Conservation (phyloP, 2,888 invertebrate species). For the Pristionchus exspectatus region DNA sequence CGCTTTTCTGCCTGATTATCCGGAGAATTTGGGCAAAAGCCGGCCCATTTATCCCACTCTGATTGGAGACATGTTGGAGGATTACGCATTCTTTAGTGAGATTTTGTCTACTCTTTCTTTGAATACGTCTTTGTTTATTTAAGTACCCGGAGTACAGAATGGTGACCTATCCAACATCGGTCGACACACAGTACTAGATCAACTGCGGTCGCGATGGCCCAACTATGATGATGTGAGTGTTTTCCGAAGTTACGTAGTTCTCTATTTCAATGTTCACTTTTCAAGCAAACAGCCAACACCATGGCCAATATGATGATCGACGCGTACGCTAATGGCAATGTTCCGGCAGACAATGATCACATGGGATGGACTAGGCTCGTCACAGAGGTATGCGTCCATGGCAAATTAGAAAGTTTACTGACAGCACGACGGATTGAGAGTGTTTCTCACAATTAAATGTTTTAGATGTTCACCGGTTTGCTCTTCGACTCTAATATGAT, state of each 20-base stretch:
- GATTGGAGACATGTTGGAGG: constrained; percentile 35
- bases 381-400: neutral
- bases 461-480: neutral
- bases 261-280: neutral
- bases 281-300: neutral
- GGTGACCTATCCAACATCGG: neutral
- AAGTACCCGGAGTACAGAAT: neutral
- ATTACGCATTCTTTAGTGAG: neutral
- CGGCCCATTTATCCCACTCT: constrained; percentile 11
- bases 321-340: neutral
- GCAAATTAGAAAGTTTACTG: neutral
- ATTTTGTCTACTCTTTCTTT: neutral
- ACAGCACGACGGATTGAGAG: neutral
- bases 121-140: neutral
- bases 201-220: neutral
- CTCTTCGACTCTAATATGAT: neutral
- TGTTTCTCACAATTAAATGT: neutral
- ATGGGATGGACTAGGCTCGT: constrained; percentile 11
- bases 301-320: neutral
- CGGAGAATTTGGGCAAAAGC: neutral
- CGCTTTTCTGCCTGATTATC: constrained; percentile 45
- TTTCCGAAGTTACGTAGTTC: neutral
- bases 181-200: neutral
- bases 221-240: neutral
- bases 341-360: neutral